Conservation (phyloP, 2,113 vertebrate species). For the Apteryx mantelli region DNA sequence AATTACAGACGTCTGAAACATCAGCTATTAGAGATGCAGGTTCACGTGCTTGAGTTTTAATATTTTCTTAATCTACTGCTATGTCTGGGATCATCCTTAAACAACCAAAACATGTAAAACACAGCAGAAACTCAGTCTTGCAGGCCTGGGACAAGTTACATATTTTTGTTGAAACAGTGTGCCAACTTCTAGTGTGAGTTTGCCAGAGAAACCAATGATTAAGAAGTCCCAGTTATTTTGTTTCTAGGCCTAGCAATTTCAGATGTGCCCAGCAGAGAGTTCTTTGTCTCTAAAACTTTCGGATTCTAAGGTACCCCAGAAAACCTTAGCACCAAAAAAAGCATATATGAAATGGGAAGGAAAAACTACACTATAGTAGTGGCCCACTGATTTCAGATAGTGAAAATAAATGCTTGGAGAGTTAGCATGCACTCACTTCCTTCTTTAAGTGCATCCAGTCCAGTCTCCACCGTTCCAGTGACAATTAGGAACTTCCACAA, state of each 20-base stretch:
- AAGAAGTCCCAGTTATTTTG: not conserved
- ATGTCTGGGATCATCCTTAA: not conserved
- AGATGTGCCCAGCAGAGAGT: not conserved
- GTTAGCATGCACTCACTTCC: not conserved
- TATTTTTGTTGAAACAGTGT: not conserved
- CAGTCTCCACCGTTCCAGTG: not conserved
- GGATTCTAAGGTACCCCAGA: not conserved
- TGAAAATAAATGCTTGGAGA: not conserved
- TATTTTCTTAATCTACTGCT: not conserved
- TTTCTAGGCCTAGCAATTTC: not conserved
- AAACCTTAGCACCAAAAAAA: not conserved
- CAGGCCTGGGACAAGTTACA: not conserved
- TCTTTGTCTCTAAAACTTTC: not conserved
- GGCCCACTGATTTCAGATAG: not conserved
- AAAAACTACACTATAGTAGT: not conserved
- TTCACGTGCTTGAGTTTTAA: not conserved
- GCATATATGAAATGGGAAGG: not conserved
- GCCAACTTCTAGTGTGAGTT: not conserved
- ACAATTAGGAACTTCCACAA: not conserved
- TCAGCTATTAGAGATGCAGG: not conserved
- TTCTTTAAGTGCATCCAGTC: not conserved
- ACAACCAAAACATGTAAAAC: not conserved
- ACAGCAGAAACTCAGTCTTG: not conserved
- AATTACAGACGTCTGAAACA: not conserved
- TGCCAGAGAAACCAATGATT: not conserved